Conservation (phyloP, 2,888 invertebrate genomes). For the Antheraea assamensis region DNA sequence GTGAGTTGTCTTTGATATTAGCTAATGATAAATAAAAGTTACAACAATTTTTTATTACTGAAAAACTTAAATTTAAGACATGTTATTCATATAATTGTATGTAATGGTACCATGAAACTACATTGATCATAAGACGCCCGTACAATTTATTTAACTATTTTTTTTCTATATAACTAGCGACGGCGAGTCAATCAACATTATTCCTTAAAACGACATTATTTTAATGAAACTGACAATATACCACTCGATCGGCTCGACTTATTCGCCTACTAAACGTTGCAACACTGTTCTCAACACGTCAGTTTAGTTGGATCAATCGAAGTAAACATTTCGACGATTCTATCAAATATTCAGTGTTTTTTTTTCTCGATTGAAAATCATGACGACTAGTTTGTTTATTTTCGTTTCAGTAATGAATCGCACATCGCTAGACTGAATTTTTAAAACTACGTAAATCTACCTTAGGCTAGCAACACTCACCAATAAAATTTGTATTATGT, state of each 20-base stretch:
- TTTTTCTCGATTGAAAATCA: not conserved
- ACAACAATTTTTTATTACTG: not conserved
- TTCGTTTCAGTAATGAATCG: not conserved
- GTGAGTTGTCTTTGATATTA: not conserved
- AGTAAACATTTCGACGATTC: not conserved
- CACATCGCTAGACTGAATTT: too few relatives aligned
- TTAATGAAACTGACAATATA: not conserved
- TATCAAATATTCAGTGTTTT: not conserved
- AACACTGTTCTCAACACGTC: too few relatives aligned
- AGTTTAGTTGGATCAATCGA: not conserved
- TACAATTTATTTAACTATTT: not conserved
- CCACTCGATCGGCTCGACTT: not conserved
- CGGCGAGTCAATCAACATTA: not conserved
- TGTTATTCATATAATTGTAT: not conserved
- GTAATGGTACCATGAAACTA: not conserved
- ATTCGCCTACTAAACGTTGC: not conserved
- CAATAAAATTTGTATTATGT: not conserved
- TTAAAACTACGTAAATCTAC: not conserved
- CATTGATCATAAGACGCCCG: not conserved
- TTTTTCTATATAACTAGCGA: not conserved
- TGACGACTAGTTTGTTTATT: not conserved
- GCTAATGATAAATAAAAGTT: not conserved
- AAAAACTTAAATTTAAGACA: too few relatives aligned
- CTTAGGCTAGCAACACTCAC: not conserved
- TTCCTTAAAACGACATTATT: not conserved